phyloP scores from a whole-genome alignment of 35 echinoderm and acorn worm genomes.

The Ophioderma brevispina region DNA sequence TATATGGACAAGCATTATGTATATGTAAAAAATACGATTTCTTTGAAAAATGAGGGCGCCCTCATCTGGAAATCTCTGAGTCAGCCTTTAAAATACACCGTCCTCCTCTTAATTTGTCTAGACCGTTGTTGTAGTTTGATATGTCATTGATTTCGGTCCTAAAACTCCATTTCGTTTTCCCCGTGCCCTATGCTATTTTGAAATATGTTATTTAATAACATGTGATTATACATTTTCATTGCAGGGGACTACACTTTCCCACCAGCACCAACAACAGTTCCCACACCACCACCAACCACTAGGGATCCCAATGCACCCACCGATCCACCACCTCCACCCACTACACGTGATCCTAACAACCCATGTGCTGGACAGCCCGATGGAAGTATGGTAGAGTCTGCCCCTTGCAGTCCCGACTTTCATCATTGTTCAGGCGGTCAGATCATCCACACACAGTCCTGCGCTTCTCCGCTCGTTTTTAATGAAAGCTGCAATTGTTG shows the following conservation, averaged over 20 bases:
- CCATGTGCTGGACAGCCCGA: background rate
- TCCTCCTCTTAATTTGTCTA: too few species aligned
- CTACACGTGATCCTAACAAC: background rate
- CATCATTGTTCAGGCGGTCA: background rate
- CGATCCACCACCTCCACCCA: background rate
- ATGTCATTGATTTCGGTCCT: too few species aligned
- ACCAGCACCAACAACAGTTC: background rate
- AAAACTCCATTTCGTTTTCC: too few species aligned
- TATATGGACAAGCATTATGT: too few species aligned
- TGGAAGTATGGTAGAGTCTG: background rate
- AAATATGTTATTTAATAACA: too few species aligned
- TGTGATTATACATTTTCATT: background rate
- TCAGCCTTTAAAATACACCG: too few species aligned
- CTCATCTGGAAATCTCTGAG: too few species aligned
- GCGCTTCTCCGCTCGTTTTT: background rate
- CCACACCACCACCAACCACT: background rate
- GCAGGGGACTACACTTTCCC: background rate
- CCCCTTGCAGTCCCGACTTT: background rate
- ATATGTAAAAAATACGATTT: too few species aligned
- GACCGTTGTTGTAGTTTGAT: too few species aligned
- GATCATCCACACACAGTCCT: background rate
- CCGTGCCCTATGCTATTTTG: too few species aligned
- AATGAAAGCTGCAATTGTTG: background rate
- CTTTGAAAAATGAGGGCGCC: too few species aligned
- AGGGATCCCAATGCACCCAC: background rate